Base-by-base conservation (phyloP, 2,113 vertebrate genomes). In the Nyctibius bracteatus region DNA sequence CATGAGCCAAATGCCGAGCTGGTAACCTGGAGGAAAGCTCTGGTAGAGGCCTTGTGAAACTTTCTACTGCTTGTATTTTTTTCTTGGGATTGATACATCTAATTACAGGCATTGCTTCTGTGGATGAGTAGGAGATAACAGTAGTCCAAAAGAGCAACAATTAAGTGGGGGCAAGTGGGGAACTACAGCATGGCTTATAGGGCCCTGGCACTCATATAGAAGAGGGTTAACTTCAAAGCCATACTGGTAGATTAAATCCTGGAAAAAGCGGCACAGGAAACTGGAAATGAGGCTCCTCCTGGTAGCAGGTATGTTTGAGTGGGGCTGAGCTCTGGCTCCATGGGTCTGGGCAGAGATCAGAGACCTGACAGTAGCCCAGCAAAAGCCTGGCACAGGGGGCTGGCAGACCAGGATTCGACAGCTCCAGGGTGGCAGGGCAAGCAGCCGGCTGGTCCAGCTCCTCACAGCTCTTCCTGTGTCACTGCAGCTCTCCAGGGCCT, bases 281-380 rank as follows among this genome's bases (percentile, higher is more conserved):
- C 9, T 39, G 28, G 21, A 77, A 84, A 59, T 10, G 10, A 86
- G 25, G 28, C 5, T 88, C 11, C 23, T 78, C 8, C 8, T 10
- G 27, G 43, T 1, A 31, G 17, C 20, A 39, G 23, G 9, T 33
- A 9, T 0, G 3, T 30, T 35, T 0, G 0, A 47, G 21, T 5
- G 3, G 15, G 35, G 25, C 33, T 81, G 44, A 77, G 14, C 30
- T 89, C 35, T 51, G 22, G 6, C 9, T 61, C 55, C 4, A 1
- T 7, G 35, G 25, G 3, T 43, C 51, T 30, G 46, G 41, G 25
- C 41, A 31, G 5, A n/a, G 49, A 24, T 15, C 25, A 47, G n/a
- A 27, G 27, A 10, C 9, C 10, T 8, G 24, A 23, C 24, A 62
- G 57, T 46, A 52, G 41, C 37, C 17, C 47, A 18, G 12, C 8